Conservation (phyloP, 2,888 invertebrate genomes). For the Trachelus troglodyta region DNA sequence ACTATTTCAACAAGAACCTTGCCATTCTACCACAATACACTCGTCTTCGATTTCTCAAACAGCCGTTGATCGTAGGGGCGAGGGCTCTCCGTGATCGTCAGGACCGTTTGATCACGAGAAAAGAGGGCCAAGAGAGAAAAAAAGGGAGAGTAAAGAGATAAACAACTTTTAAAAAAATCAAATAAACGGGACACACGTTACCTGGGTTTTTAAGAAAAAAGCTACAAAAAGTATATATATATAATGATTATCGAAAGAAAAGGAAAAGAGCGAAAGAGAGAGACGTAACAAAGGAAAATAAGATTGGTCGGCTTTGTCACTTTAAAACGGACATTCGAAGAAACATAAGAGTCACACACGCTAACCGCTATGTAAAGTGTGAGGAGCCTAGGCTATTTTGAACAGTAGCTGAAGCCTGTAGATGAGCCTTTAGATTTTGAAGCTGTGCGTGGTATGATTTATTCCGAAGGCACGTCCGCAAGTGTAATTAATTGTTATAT, state of each 20-base stretch:
- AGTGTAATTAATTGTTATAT: not conserved
- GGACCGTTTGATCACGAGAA: not conserved
- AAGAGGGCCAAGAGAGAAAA: not conserved
- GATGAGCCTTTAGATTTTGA: conserved; percentile 13
- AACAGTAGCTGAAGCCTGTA: conserved; percentile 9
- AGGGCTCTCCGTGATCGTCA: not conserved
- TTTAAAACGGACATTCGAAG: conserved; percentile 24
- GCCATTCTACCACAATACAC: conserved; percentile 23
- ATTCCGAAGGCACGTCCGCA: conserved; percentile 23
- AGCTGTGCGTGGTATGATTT: conserved; percentile 42
- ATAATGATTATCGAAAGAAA: conserved; percentile 14
- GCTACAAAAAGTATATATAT: not conserved
- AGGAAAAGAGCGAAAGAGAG: not conserved
- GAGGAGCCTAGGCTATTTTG: conserved; percentile 26
- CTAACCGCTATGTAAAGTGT: conserved; percentile 33
- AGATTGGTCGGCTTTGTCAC: not conserved
- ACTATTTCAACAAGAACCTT: conserved; percentile 18
- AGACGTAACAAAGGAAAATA: not conserved
- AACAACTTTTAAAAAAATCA: not conserved
- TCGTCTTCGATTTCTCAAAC: conserved; percentile 27
- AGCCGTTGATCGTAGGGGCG: conserved; percentile 15
- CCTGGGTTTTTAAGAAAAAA: not conserved
- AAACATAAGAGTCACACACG: conserved; percentile 23
- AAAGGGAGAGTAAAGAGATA: not conserved
- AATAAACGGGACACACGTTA: not conserved